Conservation (phyloP, 1,140 invertebrate genomes). For the Galleria mellonella region DNA sequence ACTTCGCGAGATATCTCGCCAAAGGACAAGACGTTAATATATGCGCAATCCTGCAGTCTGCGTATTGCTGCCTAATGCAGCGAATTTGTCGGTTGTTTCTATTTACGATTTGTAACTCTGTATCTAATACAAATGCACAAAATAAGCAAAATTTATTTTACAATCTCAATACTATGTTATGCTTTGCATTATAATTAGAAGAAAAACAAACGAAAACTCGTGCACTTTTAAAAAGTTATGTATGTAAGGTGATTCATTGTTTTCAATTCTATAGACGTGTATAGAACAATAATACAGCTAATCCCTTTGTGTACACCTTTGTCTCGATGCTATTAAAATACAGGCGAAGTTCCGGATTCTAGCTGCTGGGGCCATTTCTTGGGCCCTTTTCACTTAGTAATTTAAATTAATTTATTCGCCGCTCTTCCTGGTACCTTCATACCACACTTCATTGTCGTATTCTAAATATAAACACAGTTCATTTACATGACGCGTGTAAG, state of each 20-base stretch:
- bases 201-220: background rate
- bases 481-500: background rate
- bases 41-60: slow-evolving; percentile 60
- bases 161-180: too few relatives aligned
- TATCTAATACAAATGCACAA: slow-evolving; percentile 13
- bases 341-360: slow-evolving; percentile 47
- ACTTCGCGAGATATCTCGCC: slow-evolving; percentile 62
- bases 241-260: slow-evolving; percentile 18
- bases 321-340: slow-evolving; percentile 51
- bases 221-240: slow-evolving; percentile 2
- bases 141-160: background rate
- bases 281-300: slow-evolving; percentile 50
- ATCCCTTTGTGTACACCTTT: slow-evolving; percentile 56
- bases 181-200: background rate
- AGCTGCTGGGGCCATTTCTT: slow-evolving; percentile 45
- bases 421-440: slow-evolving; percentile 21
- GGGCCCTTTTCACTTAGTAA: slow-evolving; percentile 58
- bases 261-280: slow-evolving; percentile 19
- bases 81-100: slow-evolving; percentile 46
- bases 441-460: slow-evolving; percentile 23
- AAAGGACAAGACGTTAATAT: slow-evolving; percentile 72
- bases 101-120: slow-evolving; percentile 48
- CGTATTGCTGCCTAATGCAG: slow-evolving; percentile 65
- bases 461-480: slow-evolving; percentile 4
- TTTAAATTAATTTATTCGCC: slow-evolving; percentile 64